Percentiles rank a stretch among this genome's conserved stretches.
Evolutionary conservation across 2,888 invertebrate species (phyloP).

Genomic region (Phoronis australis): DNA sequence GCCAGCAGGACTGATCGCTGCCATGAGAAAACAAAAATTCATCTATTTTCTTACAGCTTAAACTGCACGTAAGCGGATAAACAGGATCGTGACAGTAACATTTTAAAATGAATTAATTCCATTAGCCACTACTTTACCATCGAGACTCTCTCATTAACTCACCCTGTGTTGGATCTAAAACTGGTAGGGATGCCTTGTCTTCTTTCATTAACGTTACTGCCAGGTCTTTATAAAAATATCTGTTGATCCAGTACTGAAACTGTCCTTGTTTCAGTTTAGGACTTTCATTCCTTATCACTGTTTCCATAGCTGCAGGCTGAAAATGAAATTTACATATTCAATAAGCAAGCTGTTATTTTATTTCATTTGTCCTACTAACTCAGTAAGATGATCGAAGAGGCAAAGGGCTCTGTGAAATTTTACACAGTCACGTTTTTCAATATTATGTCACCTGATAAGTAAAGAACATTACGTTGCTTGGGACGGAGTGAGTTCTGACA

Average conservation of each 20-base stretch:
- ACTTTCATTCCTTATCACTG: constrained; percentile 31
- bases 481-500: too few relatives aligned
- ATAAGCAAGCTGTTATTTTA: too few relatives aligned
- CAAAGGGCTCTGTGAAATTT: too few relatives aligned
- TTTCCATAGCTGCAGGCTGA: constrained; percentile 36
- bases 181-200: constrained; percentile 43
- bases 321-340: not conserved
- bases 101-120: too few relatives aligned
- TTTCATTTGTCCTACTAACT: too few relatives aligned
- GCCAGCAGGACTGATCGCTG: too few relatives aligned
- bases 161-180: constrained; percentile 50
- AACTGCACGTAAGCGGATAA: not conserved
- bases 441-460: not conserved
- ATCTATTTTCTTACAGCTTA: too few relatives aligned
- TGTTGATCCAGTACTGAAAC: constrained; percentile 46
- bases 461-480: not conserved
- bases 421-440: too few relatives aligned
- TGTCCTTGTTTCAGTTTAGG: constrained; percentile 35
- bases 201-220: constrained; percentile 34
- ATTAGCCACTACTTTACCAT: not conserved
- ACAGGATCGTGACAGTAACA: not conserved
- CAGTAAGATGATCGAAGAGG: too few relatives aligned
- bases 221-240: constrained; percentile 34
- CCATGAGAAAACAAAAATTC: too few relatives aligned
- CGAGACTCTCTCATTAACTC: not conserved